Conservation (phyloP, 2,797 vertebrate genomes). For the Pelobates cultripes region DNA sequence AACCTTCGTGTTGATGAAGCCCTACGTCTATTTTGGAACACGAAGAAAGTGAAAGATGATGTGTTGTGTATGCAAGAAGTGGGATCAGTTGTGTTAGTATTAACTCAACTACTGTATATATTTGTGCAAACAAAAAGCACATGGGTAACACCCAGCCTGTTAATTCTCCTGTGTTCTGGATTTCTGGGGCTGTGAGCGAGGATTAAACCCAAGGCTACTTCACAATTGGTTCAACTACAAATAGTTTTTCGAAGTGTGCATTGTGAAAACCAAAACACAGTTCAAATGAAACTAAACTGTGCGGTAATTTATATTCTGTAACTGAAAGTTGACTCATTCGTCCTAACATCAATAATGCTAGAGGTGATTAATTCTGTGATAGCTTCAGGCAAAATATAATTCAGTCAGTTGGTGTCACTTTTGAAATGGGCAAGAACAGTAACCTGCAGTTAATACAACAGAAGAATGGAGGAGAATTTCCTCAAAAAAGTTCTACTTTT, state of each 20-base stretch:
- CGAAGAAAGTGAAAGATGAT: neutral
- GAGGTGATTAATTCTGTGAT: neutral
- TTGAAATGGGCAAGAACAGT: too few relatives aligned
- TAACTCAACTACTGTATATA: slow-evolving; percentile 51
- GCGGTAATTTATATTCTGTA: too few relatives aligned
- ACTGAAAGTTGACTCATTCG: neutral
- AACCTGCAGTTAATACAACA: too few relatives aligned
- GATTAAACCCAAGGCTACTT: slow-evolving; percentile 11
- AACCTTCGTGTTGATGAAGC: neutral
- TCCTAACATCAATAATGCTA: neutral
- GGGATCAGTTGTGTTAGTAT: slow-evolving; percentile 41
- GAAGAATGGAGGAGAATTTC: too few relatives aligned
- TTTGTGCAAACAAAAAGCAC: slow-evolving; percentile 46
- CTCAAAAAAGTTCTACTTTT: too few relatives aligned
- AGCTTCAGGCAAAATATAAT: neutral
- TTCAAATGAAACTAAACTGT: neutral
- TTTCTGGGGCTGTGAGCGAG: neutral
- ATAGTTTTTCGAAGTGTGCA: slow-evolving; percentile 6
- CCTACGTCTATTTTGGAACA: neutral
- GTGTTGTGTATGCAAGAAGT: slow-evolving; percentile 44
- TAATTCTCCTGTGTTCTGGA: slow-evolving; percentile 30
- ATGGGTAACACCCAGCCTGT: slow-evolving; percentile 46
- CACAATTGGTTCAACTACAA: slow-evolving; percentile 23
- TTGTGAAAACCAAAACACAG: slow-evolving; percentile 6
- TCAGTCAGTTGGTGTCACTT: too few relatives aligned